These are phyloP conservation scores for Numida meleagris DNA, from an alignment of 2,113 vertebrate species.

Conservation along the genomic window DNA sequence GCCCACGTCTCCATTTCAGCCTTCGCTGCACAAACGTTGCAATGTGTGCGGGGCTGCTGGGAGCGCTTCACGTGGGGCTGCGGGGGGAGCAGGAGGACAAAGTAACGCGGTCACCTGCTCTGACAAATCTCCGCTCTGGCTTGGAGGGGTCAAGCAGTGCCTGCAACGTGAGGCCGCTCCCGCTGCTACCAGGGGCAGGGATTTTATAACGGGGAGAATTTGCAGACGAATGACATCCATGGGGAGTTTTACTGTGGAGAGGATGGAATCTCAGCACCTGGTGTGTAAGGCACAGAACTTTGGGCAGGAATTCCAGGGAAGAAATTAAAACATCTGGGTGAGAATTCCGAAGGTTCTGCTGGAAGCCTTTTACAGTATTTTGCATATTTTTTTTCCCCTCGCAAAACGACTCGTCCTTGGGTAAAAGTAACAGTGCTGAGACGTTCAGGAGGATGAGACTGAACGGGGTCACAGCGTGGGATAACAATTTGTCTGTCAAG, in stretches of 20 bases:
- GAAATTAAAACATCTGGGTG: neutral
- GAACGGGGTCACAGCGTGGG: neutral
- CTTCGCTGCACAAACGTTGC: neutral
- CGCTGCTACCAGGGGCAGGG: neutral
- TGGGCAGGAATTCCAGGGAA: neutral
- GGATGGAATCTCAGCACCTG: accelerated
- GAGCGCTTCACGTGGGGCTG: neutral
- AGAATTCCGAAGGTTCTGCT: neutral
- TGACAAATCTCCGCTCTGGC: neutral
- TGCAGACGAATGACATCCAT: neutral
- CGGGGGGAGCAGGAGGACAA: neutral
- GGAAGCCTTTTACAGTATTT: neutral
- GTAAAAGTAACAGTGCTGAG: neutral
- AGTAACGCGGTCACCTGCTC: neutral
- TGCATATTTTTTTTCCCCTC: neutral
- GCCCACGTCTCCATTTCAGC: neutral
- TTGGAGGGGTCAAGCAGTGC: neutral
- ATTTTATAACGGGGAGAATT: neutral
- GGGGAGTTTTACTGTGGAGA: neutral
- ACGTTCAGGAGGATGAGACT: neutral
- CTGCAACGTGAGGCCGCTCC: accelerated
- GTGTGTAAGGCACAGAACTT: neutral
- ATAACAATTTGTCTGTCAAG: neutral
- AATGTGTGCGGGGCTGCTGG: neutral
- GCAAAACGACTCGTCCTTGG: neutral